Percentiles rank a stretch among this genome's conserved stretches.
Evolutionary conservation across 2,888 invertebrate species (phyloP).

Genomic region (Lithophane socia): DNA sequence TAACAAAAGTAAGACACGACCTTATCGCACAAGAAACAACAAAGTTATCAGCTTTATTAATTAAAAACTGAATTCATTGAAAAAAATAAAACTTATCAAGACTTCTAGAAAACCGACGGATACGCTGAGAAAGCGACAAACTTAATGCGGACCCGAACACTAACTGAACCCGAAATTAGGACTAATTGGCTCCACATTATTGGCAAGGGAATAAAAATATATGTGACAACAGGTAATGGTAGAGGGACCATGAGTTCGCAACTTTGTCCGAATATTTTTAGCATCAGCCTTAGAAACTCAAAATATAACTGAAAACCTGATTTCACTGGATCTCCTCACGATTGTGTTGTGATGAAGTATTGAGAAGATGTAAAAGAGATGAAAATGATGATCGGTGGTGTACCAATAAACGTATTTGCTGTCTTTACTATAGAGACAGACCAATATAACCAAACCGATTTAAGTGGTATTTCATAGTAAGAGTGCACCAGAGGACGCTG

Average conservation of each 20-base stretch:
- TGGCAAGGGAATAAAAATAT: constrained; percentile 42
- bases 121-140: constrained; percentile 3
- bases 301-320: neutral
- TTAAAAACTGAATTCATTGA: neutral
- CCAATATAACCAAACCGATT: neutral
- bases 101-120: neutral
- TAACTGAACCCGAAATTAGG: constrained; percentile 44
- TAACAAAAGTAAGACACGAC: neutral
- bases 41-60: neutral
- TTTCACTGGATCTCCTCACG: neutral
- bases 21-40: neutral
- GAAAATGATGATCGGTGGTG: neutral
- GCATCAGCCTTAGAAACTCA: neutral
- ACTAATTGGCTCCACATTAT: constrained; percentile 34
- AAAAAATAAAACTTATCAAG: constrained; percentile 4
- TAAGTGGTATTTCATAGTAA: neutral
- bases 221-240: constrained; percentile 13
- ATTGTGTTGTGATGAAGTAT: neutral
- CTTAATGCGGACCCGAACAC: constrained; percentile 12
- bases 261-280: neutral
- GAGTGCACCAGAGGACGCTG: neutral
- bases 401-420: neutral
- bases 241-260: constrained; percentile 24
- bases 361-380: neutral
- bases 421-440: neutral